These are phyloP conservation scores for Rhinogobius similis DNA, from an alignment of 2,113 vertebrate genomes.

Conservation along the genomic window DNA sequence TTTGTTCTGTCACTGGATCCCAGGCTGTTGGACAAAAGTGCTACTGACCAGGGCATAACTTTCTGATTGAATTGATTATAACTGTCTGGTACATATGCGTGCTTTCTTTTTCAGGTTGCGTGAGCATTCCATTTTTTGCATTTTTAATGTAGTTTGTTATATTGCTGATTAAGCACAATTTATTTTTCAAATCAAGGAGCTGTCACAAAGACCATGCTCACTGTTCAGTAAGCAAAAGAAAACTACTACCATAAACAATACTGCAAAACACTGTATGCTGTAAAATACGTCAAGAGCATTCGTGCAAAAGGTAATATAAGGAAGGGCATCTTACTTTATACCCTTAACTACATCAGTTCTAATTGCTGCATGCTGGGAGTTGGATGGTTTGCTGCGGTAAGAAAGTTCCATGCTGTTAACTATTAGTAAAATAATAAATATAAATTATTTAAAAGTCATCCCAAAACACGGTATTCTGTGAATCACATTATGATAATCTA, in stretches of 20 bases:
- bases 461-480: neutral
- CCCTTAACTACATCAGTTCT: too few species aligned
- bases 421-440: neutral
- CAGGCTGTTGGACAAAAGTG: slow-evolving; percentile 39
- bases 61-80: neutral
- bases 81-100: neutral
- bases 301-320: too few species aligned
- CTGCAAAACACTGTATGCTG: too few species aligned
- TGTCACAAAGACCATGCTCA: neutral
- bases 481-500: neutral
- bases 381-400: neutral
- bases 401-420: neutral
- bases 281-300: too few species aligned
- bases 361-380: neutral
- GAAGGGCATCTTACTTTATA: too few species aligned
- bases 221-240: too few species aligned
- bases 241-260: too few species aligned
- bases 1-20: slow-evolving; percentile 26
- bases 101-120: neutral
- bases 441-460: neutral
- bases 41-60: neutral
- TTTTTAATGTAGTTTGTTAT: neutral
- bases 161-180: neutral
- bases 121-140: neutral
- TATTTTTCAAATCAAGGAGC: neutral